Conservation (phyloP, 2,888 invertebrate species). For the Colletes collaris region DNA sequence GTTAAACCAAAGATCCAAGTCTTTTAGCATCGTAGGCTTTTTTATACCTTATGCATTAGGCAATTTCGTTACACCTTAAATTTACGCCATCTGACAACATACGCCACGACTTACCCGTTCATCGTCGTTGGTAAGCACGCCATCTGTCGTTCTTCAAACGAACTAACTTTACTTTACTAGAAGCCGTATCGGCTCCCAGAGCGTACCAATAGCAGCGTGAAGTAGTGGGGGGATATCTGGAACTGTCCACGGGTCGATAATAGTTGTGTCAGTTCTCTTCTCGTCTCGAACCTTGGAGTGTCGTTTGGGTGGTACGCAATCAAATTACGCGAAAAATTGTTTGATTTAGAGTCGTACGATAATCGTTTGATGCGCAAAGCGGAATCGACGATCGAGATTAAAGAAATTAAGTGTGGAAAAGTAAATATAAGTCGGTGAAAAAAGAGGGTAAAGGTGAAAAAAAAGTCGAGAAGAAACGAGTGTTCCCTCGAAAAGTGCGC, state of each 20-base stretch:
- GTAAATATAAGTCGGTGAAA: constrained; percentile 15
- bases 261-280: constrained; percentile 85
- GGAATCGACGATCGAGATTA: not conserved
- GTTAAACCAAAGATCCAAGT: too few species aligned
- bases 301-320: not conserved
- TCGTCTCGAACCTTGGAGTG: constrained; percentile 35
- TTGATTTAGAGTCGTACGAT: not conserved
- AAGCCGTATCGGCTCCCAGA: constrained; percentile 14
- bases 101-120: not conserved
- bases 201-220: constrained; percentile 62
- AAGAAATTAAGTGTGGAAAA: not conserved
- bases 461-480: not conserved
- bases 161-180: not conserved
- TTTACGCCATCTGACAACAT: constrained; percentile 10
- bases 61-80: not conserved
- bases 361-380: not conserved
- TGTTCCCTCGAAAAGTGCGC: constrained; percentile 37
- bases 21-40: not conserved
- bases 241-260: constrained; percentile 81
- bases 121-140: not conserved
- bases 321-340: constrained; percentile 5
- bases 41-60: too few species aligned
- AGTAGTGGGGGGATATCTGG: constrained; percentile 70
- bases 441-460: constrained; percentile 1
- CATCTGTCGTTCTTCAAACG: not conserved